Percentiles rank a stretch among this genome's conserved stretches.
phyloP scores from a whole-genome alignment of 1,140 invertebrate species.

The Pogonomyrmex californicus region DNA sequence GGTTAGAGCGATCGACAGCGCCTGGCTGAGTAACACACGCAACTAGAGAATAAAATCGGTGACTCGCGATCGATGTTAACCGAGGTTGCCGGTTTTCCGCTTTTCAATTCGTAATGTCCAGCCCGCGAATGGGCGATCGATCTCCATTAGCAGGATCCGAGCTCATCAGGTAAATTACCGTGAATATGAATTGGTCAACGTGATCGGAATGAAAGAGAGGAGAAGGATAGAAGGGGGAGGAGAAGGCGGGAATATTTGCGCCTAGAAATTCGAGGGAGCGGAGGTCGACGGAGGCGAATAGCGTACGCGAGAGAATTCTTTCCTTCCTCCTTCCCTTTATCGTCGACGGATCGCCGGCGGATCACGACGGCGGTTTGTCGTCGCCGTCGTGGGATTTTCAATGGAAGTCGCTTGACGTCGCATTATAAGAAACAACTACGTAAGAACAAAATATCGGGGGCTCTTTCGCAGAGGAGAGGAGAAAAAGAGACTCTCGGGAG shows the following conservation, averaged over 20 bases:
- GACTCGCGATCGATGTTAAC: conserved; percentile 35
- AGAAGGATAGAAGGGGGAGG: background rate
- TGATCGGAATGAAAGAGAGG: conserved; percentile 11
- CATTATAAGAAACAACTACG: background rate
- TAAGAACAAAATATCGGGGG: background rate
- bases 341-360: background rate
- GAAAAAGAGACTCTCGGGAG: background rate
- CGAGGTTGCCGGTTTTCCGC: conserved; percentile 26
- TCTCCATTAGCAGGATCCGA: conserved; percentile 39
- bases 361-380: background rate
- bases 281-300: background rate
- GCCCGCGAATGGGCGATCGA: conserved; percentile 25
- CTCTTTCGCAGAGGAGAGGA: background rate
- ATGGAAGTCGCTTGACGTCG: background rate
- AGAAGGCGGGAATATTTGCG: conserved; percentile 21
- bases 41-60: conserved; percentile 14
- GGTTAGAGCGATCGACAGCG: conserved; percentile 32
- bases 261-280: conserved; percentile 12
- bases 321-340: conserved; percentile 13
- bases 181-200: conserved; percentile 26
- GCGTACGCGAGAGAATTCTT: background rate
- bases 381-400: background rate
- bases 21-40: conserved; percentile 3
- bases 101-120: conserved; percentile 46
- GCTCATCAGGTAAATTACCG: conserved; percentile 52